A percentile compares a stretch with the other conserved stretches of the same genome.
These are phyloP conservation scores for Myodes glareolus DNA, from an alignment of 2,113 vertebrate genomes.

Conservation along the genomic window DNA sequence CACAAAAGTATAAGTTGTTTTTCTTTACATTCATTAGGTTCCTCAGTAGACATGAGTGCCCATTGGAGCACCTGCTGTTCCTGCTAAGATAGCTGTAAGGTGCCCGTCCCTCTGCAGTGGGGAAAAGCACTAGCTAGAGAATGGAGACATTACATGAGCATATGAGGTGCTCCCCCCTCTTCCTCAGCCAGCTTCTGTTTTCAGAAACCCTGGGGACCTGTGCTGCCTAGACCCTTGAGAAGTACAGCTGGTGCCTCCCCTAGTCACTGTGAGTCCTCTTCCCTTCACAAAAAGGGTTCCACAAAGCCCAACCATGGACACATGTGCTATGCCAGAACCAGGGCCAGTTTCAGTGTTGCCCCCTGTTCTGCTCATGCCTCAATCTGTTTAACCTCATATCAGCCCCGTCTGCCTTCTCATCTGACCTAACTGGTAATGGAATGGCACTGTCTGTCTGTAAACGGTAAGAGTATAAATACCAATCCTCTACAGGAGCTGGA, in stretches of 20 bases:
- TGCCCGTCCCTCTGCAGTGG: neutral
- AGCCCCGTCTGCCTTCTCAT: neutral
- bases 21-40: neutral
- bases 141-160: too few species aligned
- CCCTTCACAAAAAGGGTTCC: slow-evolving; percentile 38
- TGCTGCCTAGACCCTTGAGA: neutral
- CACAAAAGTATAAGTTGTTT: neutral
- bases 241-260: slow-evolving; percentile 62
- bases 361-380: neutral
- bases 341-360: neutral
- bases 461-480: neutral
- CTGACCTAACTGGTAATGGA: neutral
- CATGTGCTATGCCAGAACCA: slow-evolving; percentile 6
- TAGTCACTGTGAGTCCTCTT: slow-evolving; percentile 12
- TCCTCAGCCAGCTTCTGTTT: slow-evolving; percentile 68
- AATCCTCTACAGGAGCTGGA: neutral
- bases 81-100: neutral
- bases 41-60: neutral
- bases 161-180: neutral
- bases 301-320: slow-evolving; percentile 69
- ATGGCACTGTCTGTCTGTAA: neutral
- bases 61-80: neutral
- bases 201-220: slow-evolving; percentile 40
- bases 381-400: neutral
- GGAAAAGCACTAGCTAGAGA: neutral